phyloP scores from a whole-genome alignment of 37 sponge, comb jelly and placozoan species.

The Eunapius fragilis region DNA sequence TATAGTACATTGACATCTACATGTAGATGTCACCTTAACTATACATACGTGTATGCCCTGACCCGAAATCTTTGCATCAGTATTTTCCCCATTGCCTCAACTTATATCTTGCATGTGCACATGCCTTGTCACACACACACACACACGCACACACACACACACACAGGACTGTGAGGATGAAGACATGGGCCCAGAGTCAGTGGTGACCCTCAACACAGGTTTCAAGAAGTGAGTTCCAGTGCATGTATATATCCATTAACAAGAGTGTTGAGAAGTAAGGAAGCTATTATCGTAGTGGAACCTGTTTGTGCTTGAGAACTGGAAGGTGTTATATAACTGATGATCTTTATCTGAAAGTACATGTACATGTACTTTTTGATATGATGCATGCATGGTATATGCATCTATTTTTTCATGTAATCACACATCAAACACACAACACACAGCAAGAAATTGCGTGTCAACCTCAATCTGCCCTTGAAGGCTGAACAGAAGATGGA shows the following conservation, averaged over 20 bases:
- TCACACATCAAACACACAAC: too few relatives aligned
- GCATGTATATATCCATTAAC: background rate
- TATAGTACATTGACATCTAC: too few relatives aligned
- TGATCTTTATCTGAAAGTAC: background rate
- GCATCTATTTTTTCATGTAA: background rate
- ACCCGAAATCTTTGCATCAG: too few relatives aligned
- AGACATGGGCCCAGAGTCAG: conserved; percentile 21
- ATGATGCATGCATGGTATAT: too few relatives aligned
- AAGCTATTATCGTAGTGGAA: too few relatives aligned
- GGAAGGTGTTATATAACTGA: too few relatives aligned
- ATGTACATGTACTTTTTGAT: background rate
- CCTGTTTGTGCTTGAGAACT: too few relatives aligned
- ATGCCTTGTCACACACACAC: background rate
- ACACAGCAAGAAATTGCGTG: conserved; percentile 90
- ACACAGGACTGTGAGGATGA: conserved; percentile 76
- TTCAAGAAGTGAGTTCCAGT: conserved; percentile 76
- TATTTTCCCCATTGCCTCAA: too few relatives aligned
- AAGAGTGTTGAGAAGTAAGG: too few relatives aligned
- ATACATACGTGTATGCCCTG: too few relatives aligned
- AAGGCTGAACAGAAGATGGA: conserved; percentile 92
- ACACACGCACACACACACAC: background rate
- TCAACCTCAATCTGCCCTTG: conserved; percentile 95
- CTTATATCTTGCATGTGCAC: too few relatives aligned
- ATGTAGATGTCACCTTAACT: background rate
- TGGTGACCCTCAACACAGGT: conserved; percentile 56